Evolutionary conservation across 2,888 invertebrate genomes (phyloP), one percentile per base, ranked within the genome.

Genomic region (Ectemnius continuus): DNA sequence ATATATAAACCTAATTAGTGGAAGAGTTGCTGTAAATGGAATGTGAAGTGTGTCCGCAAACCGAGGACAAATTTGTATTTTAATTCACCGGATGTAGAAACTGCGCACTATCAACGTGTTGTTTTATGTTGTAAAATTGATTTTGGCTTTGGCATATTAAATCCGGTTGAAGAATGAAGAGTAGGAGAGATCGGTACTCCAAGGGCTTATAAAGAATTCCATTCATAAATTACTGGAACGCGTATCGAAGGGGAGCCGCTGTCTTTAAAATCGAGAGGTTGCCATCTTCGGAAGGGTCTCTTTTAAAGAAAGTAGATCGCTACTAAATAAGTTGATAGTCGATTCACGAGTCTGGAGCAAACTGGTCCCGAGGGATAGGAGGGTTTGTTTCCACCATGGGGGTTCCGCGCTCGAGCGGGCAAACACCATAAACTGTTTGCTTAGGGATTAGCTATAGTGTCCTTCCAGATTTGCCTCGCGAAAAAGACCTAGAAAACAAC

Each of bases 361-460:
- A 89, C 89, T 86, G 88, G 85, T 89, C 89, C 87, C 89, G 67
- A 72, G 88, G 80, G 86, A 87, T 80, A 72, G 73, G 79, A 80
- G 82, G 84, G 85, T 69, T 73, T 59, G 68, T 26, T 65, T 64
- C 71, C 36, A 61, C 46, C 66, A 57, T 48, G 73, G 65, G 73
- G 75, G 67, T 66, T 61, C 75, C 67, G 70, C 71, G 74, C 73
- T 48, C 76, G 70, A 69, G 76, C 85, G 79, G 82, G 85, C 88
- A 89, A 89, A 88, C 85, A 87, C 85, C 86, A 81, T 89, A 89
- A 89, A 89, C 89, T 89, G 88, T 89, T 88, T 89, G 88, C 84
- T 81, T 83, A 83, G 77, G 86, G 88, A 89, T 89, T 88, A 88
- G 86, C 85, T 82, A 76, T 69, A 52, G 73, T 80, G 75, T 83